These are phyloP conservation scores for Ceriagrion tenellum DNA, from an alignment of 2,888 invertebrate species.

Conservation along the genomic window DNA sequence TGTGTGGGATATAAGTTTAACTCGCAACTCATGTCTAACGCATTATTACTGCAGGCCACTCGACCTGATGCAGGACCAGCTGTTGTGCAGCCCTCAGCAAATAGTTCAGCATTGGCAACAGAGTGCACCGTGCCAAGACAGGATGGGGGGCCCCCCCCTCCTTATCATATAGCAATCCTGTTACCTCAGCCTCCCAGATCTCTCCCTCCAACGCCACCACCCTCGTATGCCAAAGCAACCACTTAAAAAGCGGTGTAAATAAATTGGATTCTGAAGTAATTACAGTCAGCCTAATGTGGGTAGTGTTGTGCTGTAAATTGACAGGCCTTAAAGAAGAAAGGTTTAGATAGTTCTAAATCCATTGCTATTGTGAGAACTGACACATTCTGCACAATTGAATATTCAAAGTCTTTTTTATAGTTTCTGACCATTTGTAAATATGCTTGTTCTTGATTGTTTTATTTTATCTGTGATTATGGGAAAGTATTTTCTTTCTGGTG, in stretches of 20 bases:
- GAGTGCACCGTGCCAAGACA: constrained; percentile 41
- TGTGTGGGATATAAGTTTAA: too few relatives aligned
- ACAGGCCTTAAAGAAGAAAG: not conserved
- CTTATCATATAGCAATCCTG: constrained; percentile 90
- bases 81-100: constrained; percentile 51
- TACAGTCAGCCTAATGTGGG: not conserved
- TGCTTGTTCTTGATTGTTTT: constrained; percentile 40
- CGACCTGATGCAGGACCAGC: constrained; percentile 40
- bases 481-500: constrained; percentile 30
- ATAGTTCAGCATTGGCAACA: constrained; percentile 76
- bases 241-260: constrained; percentile 79
- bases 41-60: not conserved
- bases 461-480: constrained; percentile 56
- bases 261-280: not conserved
- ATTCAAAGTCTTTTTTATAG: constrained; percentile 17
- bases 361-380: not conserved
- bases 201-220: constrained; percentile 81
- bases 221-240: constrained; percentile 88
- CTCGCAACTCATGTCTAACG: too few relatives aligned
- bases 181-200: constrained; percentile 80
- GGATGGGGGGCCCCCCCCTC: constrained; percentile 84
- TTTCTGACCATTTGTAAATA: not conserved
- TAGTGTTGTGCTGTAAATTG: not conserved
- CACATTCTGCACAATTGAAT: not conserved
- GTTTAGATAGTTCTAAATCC: not conserved